phyloP scores from a whole-genome alignment of 2,888 invertebrate species.

The Nemurella pictetii region DNA sequence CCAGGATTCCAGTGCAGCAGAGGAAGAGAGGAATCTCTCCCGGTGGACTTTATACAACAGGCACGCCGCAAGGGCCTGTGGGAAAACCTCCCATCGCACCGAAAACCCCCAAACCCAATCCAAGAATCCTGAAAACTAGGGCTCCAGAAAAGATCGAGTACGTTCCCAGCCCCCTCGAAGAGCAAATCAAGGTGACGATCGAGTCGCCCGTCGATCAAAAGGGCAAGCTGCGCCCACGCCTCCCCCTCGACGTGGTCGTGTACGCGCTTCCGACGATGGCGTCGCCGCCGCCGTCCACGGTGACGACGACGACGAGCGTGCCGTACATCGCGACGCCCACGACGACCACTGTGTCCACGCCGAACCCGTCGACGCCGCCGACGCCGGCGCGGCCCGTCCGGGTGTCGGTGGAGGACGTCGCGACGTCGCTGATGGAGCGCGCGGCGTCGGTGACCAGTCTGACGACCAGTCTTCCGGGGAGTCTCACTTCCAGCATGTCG shows the following conservation, averaged over 20 bases:
- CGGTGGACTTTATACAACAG: not conserved
- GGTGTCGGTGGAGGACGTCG: conserved; percentile 9
- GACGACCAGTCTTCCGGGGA: not conserved
- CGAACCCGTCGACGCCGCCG: conserved; percentile 20
- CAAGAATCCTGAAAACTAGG: not conserved
- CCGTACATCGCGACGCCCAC: not conserved
- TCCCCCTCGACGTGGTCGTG: conserved; percentile 25
- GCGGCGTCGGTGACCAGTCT: conserved; percentile 11
- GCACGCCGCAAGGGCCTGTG: not conserved
- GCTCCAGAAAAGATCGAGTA: conserved; percentile 1
- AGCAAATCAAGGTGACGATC: not conserved
- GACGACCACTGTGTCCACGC: not conserved
- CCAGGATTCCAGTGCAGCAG: not conserved
- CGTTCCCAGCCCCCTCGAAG: not conserved
- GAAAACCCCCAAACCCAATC: conserved; percentile 17
- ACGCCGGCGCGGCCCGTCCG: not conserved
- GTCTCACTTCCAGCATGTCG: not conserved
- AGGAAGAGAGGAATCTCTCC: conserved; percentile 12
- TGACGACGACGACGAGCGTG: conserved; percentile 28
- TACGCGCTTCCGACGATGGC: conserved; percentile 39
- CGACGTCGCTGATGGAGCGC: conserved; percentile 6
- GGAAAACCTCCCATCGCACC: conserved; percentile 37
- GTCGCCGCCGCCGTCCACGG: conserved; percentile 24
- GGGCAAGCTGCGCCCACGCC: not conserved
- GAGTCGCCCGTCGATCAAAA: not conserved